These are phyloP conservation scores for Nettapus auritus DNA, from an alignment of 2,113 vertebrate genomes.

Conservation along the genomic window DNA sequence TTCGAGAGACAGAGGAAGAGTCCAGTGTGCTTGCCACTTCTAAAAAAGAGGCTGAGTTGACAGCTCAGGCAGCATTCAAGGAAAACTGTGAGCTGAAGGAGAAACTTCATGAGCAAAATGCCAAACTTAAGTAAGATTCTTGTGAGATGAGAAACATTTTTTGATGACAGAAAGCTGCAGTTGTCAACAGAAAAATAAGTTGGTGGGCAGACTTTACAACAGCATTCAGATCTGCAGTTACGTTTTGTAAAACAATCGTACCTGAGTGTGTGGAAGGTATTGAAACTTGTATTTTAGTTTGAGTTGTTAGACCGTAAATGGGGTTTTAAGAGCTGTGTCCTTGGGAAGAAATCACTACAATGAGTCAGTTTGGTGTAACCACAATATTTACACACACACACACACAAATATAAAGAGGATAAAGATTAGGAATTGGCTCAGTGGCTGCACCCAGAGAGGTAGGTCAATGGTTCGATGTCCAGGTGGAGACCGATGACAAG, in stretches of 20 bases:
- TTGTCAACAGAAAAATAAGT: neutral
- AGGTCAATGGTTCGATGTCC: no score
- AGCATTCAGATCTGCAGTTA: neutral
- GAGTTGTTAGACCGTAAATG: neutral
- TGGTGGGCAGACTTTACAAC: neutral
- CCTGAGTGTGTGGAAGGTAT: neutral
- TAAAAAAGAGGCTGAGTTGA: constrained; percentile 73
- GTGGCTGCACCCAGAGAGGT: no score
- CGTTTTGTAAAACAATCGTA: neutral
- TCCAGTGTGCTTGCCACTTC: constrained; percentile 28
- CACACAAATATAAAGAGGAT: no score
- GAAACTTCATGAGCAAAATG: constrained; percentile 62
- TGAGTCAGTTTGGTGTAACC: neutral
- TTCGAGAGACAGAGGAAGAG: constrained; percentile 81
- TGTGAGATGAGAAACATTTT: neutral
- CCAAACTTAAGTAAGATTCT: constrained; percentile 75
- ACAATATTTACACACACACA: no score
- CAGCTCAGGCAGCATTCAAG: constrained; percentile 59
- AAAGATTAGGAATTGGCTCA: no score
- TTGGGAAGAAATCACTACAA: neutral
- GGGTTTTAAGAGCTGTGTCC: neutral
- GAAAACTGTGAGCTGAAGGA: constrained; percentile 78
- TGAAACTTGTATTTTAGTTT: neutral
- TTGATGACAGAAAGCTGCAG: neutral
- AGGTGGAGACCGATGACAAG: no score